Conservation (phyloP, 2,797 vertebrate species). For the Sebastes trivittatus region DNA sequence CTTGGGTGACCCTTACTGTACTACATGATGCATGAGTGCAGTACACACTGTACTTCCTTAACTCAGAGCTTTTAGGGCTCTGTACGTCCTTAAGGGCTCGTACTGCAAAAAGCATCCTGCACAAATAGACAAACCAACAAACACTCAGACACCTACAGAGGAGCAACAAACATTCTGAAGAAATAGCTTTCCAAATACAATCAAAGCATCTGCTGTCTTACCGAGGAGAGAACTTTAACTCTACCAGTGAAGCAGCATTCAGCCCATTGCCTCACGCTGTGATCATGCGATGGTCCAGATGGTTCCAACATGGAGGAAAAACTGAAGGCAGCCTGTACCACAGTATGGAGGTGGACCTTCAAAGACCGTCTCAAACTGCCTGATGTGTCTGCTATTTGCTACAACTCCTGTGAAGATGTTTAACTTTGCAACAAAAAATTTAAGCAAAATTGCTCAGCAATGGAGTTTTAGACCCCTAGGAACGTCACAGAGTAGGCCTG, state of each 20-base stretch:
- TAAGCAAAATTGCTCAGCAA: slow-evolving; percentile 7
- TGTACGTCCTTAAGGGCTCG: not conserved
- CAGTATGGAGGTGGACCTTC: slow-evolving; percentile 55
- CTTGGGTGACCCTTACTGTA: slow-evolving; percentile 2
- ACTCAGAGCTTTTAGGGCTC: not conserved
- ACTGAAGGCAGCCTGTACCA: slow-evolving; percentile 55
- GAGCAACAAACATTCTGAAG: slow-evolving; percentile 10
- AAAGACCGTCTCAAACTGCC: slow-evolving; percentile 53
- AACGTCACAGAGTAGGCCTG: slow-evolving; percentile 4
- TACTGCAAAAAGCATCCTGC: slow-evolving; percentile 5
- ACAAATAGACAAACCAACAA: slow-evolving; percentile 26
- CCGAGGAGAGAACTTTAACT: slow-evolving; percentile 44
- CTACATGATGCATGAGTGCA: slow-evolving; percentile 2
- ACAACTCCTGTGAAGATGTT: slow-evolving; percentile 35
- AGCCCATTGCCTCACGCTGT: slow-evolving; percentile 51
- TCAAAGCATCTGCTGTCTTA: slow-evolving; percentile 31
- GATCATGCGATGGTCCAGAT: slow-evolving; percentile 65
- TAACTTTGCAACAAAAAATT: slow-evolving; percentile 25
- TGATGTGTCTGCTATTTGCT: slow-evolving; percentile 34
- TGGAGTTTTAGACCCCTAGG: slow-evolving; percentile 32
- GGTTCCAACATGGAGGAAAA: slow-evolving; percentile 58
- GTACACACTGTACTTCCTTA: slow-evolving; percentile 4
- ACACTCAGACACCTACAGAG: slow-evolving; percentile 10
- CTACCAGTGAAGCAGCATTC: slow-evolving; percentile 45
- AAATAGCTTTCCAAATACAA: slow-evolving; percentile 40